Evolutionary conservation across 2,888 invertebrate genomes (phyloP).

Genomic region (Empis stercorea): DNA sequence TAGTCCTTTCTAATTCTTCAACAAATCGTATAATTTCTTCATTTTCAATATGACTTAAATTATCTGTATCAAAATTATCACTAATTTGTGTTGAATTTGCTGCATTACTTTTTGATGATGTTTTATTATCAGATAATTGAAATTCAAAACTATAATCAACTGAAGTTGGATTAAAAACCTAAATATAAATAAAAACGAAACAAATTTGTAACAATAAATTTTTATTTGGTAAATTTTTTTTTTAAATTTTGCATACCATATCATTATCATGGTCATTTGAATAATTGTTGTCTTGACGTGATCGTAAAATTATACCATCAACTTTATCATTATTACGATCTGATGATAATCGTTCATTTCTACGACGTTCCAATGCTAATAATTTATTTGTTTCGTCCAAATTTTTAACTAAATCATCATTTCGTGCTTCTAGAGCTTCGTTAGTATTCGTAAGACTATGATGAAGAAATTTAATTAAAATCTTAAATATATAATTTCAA

Average conservation of each 20-base stretch:
- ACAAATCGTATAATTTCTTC: slow-evolving; percentile 43
- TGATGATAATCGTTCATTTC: slow-evolving; percentile 37
- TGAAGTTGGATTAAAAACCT: slow-evolving; percentile 20
- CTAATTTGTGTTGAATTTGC: slow-evolving; percentile 28
- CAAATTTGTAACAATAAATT: no score
- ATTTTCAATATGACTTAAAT: slow-evolving; percentile 22
- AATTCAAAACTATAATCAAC: slow-evolving; percentile 23
- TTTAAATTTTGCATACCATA: neutral
- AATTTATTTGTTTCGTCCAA: slow-evolving; percentile 60
- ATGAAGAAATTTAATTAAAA: neutral
- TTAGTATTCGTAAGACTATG: slow-evolving; percentile 56
- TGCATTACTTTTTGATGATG: slow-evolving; percentile 17
- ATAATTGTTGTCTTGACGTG: slow-evolving; percentile 9
- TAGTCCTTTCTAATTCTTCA: slow-evolving; percentile 57
- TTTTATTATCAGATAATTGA: slow-evolving; percentile 15
- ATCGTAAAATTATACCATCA: slow-evolving; percentile 9
- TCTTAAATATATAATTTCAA: neutral
- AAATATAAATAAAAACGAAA: slow-evolving; percentile 1
- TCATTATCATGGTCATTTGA: slow-evolving; percentile 7
- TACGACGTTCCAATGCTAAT: slow-evolving; percentile 45
- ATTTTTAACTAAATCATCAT: slow-evolving; percentile 70
- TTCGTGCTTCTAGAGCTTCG: slow-evolving; percentile 66
- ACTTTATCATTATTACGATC: slow-evolving; percentile 7
- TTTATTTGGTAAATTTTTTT: neutral
- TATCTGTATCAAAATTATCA: slow-evolving; percentile 17